Evolutionary conservation across 2,113 vertebrate genomes (phyloP).

Genomic region (Potamarius usumacintae): DNA sequence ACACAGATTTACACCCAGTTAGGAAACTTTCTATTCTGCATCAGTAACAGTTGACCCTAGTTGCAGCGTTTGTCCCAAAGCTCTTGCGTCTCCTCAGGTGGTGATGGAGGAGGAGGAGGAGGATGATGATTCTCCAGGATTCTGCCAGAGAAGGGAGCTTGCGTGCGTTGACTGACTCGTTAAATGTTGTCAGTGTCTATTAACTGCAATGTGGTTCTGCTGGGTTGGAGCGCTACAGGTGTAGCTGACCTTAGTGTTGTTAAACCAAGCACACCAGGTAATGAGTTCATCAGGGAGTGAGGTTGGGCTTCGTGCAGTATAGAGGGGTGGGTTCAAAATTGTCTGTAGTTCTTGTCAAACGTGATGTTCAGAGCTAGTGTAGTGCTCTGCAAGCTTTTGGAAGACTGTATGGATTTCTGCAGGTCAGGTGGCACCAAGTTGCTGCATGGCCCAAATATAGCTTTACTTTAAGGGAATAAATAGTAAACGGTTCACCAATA

Average conservation of each 20-base stretch:
- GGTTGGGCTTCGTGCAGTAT: background rate
- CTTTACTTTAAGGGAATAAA: background rate
- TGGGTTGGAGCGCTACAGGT: background rate
- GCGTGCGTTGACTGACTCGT: background rate
- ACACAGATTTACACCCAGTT: background rate
- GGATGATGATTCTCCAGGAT: background rate
- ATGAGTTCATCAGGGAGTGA: background rate
- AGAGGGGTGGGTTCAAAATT: background rate
- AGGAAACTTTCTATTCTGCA: background rate
- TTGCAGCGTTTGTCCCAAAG: background rate
- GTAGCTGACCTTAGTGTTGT: background rate
- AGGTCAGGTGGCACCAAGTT: background rate
- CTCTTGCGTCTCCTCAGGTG: background rate
- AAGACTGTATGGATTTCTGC: background rate
- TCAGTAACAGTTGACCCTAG: background rate
- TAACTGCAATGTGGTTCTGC: background rate
- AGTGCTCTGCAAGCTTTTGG: too few relatives aligned
- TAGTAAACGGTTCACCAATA: background rate
- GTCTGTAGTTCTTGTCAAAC: background rate
- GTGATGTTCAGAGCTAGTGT: background rate
- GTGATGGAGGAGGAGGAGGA: too few relatives aligned
- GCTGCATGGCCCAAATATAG: background rate
- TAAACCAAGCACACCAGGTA: background rate
- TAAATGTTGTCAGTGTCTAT: background rate
- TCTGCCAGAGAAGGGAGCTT: background rate